phyloP scores from a whole-genome alignment of 2,888 invertebrate genomes.

The Temnothorax rugatulus region DNA sequence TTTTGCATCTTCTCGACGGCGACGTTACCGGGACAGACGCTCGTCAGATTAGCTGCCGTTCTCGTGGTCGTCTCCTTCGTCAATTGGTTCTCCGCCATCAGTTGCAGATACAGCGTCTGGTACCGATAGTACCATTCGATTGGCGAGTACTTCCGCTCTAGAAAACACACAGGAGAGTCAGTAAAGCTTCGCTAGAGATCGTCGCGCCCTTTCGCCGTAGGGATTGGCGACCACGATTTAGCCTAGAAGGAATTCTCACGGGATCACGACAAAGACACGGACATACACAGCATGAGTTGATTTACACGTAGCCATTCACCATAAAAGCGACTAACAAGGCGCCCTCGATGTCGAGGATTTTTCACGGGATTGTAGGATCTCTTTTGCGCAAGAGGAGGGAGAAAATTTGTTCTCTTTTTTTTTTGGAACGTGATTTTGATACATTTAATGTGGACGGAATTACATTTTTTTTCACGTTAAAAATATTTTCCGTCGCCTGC shows the following conservation, averaged over 20 bases:
- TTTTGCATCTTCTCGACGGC: slow-evolving; percentile 29
- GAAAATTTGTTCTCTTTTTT: not conserved
- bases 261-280: slow-evolving; percentile 59
- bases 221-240: slow-evolving; percentile 51
- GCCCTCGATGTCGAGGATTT: slow-evolving; percentile 1
- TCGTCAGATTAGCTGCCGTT: not conserved
- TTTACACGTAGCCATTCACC: slow-evolving; percentile 77
- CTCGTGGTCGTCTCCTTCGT: slow-evolving; percentile 47
- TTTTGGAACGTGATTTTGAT: not conserved
- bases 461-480: slow-evolving; percentile 22
- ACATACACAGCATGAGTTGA: slow-evolving; percentile 73
- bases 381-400: not conserved
- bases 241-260: slow-evolving; percentile 33
- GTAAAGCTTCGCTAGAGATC: slow-evolving; percentile 31
- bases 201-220: not conserved
- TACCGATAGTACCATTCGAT: slow-evolving; percentile 82
- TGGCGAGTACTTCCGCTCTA: slow-evolving; percentile 77
- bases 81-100: slow-evolving; percentile 78
- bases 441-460: not conserved
- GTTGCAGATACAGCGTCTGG: slow-evolving; percentile 78
- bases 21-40: not conserved
- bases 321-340: slow-evolving; percentile 67
- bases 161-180: slow-evolving; percentile 76
- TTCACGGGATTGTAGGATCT: not conserved
- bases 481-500: not conserved